Base-by-base conservation (phyloP, 1,140 invertebrate genomes). In the Aplysia californica region DNA sequence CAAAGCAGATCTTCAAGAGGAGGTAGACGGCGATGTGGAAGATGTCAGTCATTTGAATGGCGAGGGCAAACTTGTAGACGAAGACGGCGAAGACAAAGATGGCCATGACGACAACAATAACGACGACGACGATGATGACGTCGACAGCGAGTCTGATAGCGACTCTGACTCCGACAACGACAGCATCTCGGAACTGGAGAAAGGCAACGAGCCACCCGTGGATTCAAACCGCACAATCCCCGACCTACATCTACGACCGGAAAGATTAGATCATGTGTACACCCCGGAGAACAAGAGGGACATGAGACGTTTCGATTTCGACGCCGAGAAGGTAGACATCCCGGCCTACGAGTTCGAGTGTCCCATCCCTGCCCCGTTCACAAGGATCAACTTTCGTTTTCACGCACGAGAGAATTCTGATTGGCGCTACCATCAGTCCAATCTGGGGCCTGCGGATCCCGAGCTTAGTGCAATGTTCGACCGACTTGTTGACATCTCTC, bases 401-500 rank as follows among this genome's bases (percentile, higher is more conserved):
- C 82, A 83, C 21, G 82, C 83, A 0, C 68, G 76, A 44, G 79
- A 84, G n/a, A 82, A 83, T 23, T 80, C 76, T 70, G 82, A 83
- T 39, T 86, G 83, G 84, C 74, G 82, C 29, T 74, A 83, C 67
- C 75, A 33, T 26, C 64, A 64, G 10, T 71, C 61, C 65, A 61
- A 55, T 1, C 35, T 59, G 31, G 41, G 64, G 15, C 58, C 75
- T 41, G 80, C 77, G 31, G 44, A 58, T 3, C 35, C 56, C 0
- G 39, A 65, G 33, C 23, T 85, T 15, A 82, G 79, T 15, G 77
- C 73, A 20, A 79, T 86, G 23, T 66, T 86, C 35, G 85, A 88
- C 66, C 78, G 87, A 33, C 69, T 88, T 35, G 75, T 86, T 18
- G 83, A 87, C 26, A 69, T 88, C 33, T 85, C 87, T 68, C 81